A percentile compares a stretch with the other conserved stretches of the same genome.
phyloP scores from a whole-genome alignment of 2,888 invertebrate genomes.

The Aspidapion aeneum region DNA sequence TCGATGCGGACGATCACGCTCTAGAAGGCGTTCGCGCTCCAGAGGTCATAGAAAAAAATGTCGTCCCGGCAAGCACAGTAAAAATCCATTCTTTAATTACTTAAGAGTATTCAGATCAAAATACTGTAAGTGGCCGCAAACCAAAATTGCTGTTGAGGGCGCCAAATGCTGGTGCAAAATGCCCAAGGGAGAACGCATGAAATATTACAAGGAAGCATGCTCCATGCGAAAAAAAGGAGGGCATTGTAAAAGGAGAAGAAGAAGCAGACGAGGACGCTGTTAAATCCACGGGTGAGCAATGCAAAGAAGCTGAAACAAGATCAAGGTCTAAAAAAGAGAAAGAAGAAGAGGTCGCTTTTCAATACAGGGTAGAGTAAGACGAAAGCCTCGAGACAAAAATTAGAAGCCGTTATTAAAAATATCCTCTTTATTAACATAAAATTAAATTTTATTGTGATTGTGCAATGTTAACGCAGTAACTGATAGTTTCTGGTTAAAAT shows the following conservation, averaged over 20 bases:
- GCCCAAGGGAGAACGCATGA: slow-evolving; percentile 22
- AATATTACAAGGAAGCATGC: slow-evolving; percentile 24
- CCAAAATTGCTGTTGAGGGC: slow-evolving; percentile 38
- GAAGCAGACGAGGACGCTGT: background rate
- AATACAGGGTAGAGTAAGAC: too few species aligned
- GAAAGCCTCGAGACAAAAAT: too few species aligned
- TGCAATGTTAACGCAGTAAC: too few species aligned
- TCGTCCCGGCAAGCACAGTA: slow-evolving; percentile 24
- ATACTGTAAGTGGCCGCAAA: slow-evolving; percentile 35
- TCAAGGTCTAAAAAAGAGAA: background rate
- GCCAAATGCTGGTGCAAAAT: slow-evolving; percentile 38
- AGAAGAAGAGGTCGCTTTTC: background rate
- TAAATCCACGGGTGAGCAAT: too few species aligned
- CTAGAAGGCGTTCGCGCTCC: slow-evolving; percentile 4
- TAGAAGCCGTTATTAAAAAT: too few species aligned
- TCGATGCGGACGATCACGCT: slow-evolving; percentile 5
- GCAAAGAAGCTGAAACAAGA: too few species aligned
- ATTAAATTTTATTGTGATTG: too few species aligned
- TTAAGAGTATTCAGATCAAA: slow-evolving; percentile 34
- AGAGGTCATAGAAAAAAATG: slow-evolving; percentile 11
- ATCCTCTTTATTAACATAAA: too few species aligned
- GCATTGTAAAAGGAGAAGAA: slow-evolving; percentile 6
- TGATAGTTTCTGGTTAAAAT: too few species aligned
- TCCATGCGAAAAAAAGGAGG: slow-evolving; percentile 18
- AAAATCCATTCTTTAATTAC: slow-evolving; percentile 40